phyloP scores from a whole-genome alignment of 2,888 invertebrate species.

The Aphodius granarius region DNA sequence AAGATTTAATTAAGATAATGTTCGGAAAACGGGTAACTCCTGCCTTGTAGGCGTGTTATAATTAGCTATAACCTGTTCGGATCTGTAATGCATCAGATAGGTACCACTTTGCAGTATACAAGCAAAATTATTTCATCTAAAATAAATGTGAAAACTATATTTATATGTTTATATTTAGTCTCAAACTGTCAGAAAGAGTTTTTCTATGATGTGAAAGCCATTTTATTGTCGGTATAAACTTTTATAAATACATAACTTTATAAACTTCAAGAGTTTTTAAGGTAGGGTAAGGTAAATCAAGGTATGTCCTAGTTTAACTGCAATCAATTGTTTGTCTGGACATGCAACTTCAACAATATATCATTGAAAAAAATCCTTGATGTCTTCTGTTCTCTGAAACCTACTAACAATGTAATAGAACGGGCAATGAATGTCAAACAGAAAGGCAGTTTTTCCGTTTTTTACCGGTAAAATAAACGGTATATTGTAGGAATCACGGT shows the following conservation, averaged over 20 bases:
- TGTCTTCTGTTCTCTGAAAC: not conserved
- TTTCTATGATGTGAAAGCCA: too few relatives aligned
- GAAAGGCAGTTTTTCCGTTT: not conserved
- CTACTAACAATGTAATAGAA: not conserved
- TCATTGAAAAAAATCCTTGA: not conserved
- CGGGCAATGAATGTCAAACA: not conserved
- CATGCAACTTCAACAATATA: not conserved
- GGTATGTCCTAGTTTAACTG: not conserved
- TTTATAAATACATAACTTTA: too few relatives aligned
- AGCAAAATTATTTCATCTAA: not conserved
- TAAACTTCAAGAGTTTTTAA: too few relatives aligned
- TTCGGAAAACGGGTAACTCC: not conserved
- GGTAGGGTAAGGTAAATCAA: not conserved
- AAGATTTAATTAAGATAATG: not conserved
- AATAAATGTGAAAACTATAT: too few relatives aligned
- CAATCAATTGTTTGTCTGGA: not conserved
- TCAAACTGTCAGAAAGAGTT: too few relatives aligned
- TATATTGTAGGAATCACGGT: too few relatives aligned
- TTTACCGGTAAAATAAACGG: not conserved
- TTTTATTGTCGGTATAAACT: too few relatives aligned
- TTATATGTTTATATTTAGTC: not conserved
- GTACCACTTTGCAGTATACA: not conserved
- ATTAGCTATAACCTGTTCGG: not conserved
- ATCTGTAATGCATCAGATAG: not conserved
- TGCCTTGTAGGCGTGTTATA: not conserved